Evolutionary conservation across 2,888 invertebrate genomes (phyloP).

Genomic region (Agrochola circellaris): DNA sequence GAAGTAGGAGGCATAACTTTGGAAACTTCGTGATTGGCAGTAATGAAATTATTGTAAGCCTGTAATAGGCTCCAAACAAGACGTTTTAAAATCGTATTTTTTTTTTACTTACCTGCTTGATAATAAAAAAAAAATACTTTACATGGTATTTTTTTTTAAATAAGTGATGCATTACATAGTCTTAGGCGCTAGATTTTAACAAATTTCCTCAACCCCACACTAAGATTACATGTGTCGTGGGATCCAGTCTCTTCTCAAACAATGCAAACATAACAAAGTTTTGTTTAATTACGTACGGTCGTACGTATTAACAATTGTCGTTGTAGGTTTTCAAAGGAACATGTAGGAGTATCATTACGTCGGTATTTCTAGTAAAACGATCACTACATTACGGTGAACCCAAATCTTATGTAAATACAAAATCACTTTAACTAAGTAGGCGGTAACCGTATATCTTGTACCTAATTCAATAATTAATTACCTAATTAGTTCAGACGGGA

Average conservation of each 20-base stretch:
- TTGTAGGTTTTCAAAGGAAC: background rate
- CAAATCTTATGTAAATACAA: constrained; percentile 39
- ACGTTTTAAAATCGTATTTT: no score
- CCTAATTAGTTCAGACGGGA: constrained; percentile 44
- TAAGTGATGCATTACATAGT: background rate
- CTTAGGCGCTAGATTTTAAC: background rate
- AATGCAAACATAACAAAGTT: background rate
- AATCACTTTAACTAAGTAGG: constrained; percentile 39
- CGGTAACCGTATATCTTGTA: constrained; percentile 31
- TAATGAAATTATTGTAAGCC: background rate
- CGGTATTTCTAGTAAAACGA: constrained; percentile 8
- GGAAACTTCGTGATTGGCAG: background rate
- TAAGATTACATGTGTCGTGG: background rate
- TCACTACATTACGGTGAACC: background rate
- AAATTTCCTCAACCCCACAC: background rate
- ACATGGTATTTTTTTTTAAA: no score
- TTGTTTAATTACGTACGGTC: background rate
- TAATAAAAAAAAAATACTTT: no score
- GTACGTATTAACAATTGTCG: background rate
- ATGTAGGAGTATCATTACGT: background rate
- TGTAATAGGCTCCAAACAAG: no score
- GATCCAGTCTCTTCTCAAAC: background rate
- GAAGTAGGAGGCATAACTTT: background rate
- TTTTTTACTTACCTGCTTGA: no score
- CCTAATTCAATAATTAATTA: constrained; percentile 55